Base-by-base conservation (phyloP, 2,888 invertebrate species). In the Folsomia manolachei region DNA sequence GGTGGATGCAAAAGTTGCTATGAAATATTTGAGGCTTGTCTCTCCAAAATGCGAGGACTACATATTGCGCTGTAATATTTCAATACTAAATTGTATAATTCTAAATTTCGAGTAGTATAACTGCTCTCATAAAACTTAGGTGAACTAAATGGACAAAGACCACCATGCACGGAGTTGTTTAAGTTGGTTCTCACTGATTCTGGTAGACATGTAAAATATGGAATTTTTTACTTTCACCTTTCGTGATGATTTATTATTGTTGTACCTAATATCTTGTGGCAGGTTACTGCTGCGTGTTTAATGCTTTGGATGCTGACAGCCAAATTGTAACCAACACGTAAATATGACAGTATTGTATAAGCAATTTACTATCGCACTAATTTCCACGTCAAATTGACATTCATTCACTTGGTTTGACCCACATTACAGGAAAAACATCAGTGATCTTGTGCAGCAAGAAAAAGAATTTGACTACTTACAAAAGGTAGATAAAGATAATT, bases 221-320 rank as follows among this genome's bases (percentile, higher is more conserved):
- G 39, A 9, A 9, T 39, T 39, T 39, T 14, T 4, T 39, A 14
- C 39, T 39, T 9, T 9, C 4, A 39, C 4, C 14, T 9, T 39
- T 39, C 4, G 4, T 39, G 4, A 39, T 9, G 4, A 39, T 39
- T 4, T 39, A 14, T 39, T 14, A 39, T 39, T 9, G 4, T 39
- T 39, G 39, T 39, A 39, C 14, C 7, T 39, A 39, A 9, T 39
- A 39, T 4, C 14, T 39, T 9, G 14, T 14, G 39, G 39, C 79
- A 7, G 81, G 81, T 25, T 81, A 81, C 67, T 81, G 81, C 66
- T 81, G 81, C 60, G 76, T 76, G 11, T 81, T 81, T 67, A 81
- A 81, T 71, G 65, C 76, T 24, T 73, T 79, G 65, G 74, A 75
- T 60, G 51, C 64, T 51, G 72, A 73, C 62, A 71, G 62, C 39